These are phyloP conservation scores for Diadumene lineata DNA, from an alignment of 92 coral and sea anemone species.

Conservation along the genomic window DNA sequence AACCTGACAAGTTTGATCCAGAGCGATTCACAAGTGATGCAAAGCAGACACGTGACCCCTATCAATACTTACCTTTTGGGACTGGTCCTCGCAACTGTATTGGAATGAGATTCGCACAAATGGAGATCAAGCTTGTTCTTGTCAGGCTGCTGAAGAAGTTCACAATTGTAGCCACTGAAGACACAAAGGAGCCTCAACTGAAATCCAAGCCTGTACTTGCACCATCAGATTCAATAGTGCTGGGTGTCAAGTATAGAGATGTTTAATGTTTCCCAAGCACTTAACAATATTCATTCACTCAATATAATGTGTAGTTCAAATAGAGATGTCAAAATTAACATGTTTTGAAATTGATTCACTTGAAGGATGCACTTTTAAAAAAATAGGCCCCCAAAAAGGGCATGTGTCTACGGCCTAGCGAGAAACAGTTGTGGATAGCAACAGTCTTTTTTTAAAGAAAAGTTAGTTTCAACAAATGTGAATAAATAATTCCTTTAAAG, in stretches of 20 bases:
- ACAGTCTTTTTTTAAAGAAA: too few species aligned
- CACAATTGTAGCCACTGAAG: neutral
- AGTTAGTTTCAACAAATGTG: too few species aligned
- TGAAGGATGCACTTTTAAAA: too few species aligned
- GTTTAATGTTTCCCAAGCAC: too few species aligned
- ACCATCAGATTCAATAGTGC: neutral
- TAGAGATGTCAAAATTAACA: too few species aligned
- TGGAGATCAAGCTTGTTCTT: conserved; percentile 1
- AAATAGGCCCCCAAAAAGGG: too few species aligned
- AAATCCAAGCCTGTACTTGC: neutral
- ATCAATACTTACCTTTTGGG: conserved; percentile 51
- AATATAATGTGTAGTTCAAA: too few species aligned
- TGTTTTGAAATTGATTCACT: too few species aligned
- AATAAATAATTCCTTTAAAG: too few species aligned
- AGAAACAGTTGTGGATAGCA: too few species aligned
- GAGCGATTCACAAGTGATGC: conserved; percentile 51
- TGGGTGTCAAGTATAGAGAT: neutral
- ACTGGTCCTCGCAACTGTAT: conserved; percentile 27
- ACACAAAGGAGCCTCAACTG: neutral
- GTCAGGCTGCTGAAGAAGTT: conserved; percentile 5
- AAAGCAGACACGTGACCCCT: conserved; percentile 56
- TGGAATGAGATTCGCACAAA: conserved; percentile 13
- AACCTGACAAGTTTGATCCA: conserved; percentile 61
- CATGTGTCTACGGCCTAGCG: too few species aligned
- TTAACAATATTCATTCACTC: too few species aligned